Base-by-base conservation (phyloP, 2,113 vertebrate species). In the Gadus macrocephalus region DNA sequence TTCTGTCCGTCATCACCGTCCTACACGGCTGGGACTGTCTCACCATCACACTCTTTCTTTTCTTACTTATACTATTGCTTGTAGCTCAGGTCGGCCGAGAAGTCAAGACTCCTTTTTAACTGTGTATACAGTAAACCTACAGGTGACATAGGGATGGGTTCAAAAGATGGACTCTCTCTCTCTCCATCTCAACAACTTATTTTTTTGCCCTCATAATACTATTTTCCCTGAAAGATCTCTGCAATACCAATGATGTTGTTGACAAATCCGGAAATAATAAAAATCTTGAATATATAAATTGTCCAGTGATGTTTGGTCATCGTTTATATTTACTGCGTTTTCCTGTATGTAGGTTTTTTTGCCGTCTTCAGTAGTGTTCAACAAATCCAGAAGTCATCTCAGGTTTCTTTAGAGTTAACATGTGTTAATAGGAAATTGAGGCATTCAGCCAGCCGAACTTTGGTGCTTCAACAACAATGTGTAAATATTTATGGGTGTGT, bases 21-120 rank as follows among this genome's bases (percentile, higher is more conserved):
- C 49, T 49, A 82, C 78, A 79, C 64, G 20, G 75, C 79, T 80
- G 56, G 81, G 75, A 78, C 76, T 72, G 19, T 20, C 59, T 75
- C 53, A 76, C 83, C 71, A 62, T 84, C 85, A 79, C 72, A 63
- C 12, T 66, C 42, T 86, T 81, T 85, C 84, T 58, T 77, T 77
- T 84, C 67, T 81, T 79, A 77, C 80, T 73, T 70, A 71, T 73
- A 70, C 86, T 25, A 25, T 82, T 84, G 85, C 87, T 86, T 87
- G 87, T 90, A 87, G 89, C 89, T 90, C 89, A 89, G 89, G 85
- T 88, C 82, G 87, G 90, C 86, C 84, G 93, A 94, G 92, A 94
- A 93, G 93, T 95, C 92, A 89, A 93, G 87, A 87, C 89, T 93
- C 92, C 91, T 94, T 97, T 96, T 95, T 95, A 96, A 94, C 59